Percentiles rank a stretch among this genome's conserved stretches.
Conservation (phyloP, 1,140 invertebrate genomes). For the Batillaria attramentaria region DNA sequence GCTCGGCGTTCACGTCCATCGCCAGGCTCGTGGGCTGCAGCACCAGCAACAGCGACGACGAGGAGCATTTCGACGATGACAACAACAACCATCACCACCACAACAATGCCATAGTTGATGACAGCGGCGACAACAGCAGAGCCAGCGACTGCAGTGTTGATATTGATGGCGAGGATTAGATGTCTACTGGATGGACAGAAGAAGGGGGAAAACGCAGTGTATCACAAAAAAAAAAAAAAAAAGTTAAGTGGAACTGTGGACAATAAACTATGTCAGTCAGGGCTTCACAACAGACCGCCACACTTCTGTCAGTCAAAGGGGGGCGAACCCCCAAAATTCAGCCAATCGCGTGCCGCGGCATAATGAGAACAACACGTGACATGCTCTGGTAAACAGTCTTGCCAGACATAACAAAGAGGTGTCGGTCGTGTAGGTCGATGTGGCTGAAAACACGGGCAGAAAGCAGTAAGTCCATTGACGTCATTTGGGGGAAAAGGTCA, state of each 20-base stretch:
- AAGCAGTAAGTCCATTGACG: too few species aligned
- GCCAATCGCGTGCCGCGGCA: too few species aligned
- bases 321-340: too few species aligned
- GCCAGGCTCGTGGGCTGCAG: slow-evolving; percentile 39
- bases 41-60: background rate
- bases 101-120: background rate
- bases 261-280: background rate
- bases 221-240: slow-evolving; percentile 25
- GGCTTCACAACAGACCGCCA: too few species aligned
- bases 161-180: slow-evolving; percentile 41
- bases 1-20: slow-evolving; percentile 42
- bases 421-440: too few species aligned
- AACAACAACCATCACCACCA: background rate
- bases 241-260: background rate
- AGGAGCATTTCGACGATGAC: background rate
- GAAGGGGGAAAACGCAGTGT: slow-evolving; percentile 21
- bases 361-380: too few species aligned
- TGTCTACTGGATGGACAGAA: slow-evolving; percentile 38
- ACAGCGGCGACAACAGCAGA: background rate
- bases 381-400: too few species aligned
- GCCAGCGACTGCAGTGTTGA: slow-evolving; percentile 28
- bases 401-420: too few species aligned
- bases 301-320: too few species aligned
- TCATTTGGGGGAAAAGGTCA: too few species aligned
- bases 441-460: too few species aligned